phyloP scores from a whole-genome alignment of 2,888 invertebrate genomes.

The Zaprionus lineosus region DNA sequence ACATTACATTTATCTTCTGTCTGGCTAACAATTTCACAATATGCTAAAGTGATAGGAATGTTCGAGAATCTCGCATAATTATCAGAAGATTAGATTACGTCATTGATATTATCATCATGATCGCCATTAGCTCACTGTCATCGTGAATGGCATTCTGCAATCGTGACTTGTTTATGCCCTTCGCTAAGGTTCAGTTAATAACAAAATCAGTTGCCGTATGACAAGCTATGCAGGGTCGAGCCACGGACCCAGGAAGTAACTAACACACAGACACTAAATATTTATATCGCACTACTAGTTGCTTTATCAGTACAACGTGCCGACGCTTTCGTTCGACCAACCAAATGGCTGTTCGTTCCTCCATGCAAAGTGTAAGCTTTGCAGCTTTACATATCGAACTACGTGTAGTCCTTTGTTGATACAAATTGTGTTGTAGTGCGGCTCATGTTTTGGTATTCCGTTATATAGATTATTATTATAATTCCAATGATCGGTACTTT shows the following conservation, averaged over 20 bases:
- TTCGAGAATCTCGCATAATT: slow-evolving; percentile 54
- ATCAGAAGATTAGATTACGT: slow-evolving; percentile 34
- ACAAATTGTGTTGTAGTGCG: too few species aligned
- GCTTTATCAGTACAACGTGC: slow-evolving; percentile 12
- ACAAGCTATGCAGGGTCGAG: too few species aligned
- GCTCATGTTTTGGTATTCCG: too few species aligned
- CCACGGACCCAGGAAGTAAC: too few species aligned
- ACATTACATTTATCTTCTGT: slow-evolving; percentile 16
- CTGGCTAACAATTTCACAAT: slow-evolving; percentile 24
- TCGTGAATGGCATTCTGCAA: slow-evolving; percentile 32
- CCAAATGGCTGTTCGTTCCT: neutral
- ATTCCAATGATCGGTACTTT: too few species aligned
- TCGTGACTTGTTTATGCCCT: slow-evolving; percentile 37
- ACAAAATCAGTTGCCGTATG: neutral
- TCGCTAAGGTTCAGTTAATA: neutral
- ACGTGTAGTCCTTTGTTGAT: neutral
- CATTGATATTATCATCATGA: slow-evolving; percentile 4
- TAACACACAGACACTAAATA: neutral
- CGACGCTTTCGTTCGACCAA: neutral
- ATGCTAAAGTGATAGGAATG: slow-evolving; percentile 23
- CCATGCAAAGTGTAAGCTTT: neutral
- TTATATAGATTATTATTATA: too few species aligned
- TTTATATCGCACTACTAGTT: neutral
- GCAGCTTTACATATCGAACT: neutral
- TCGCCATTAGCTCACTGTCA: slow-evolving; percentile 23